phyloP scores from a whole-genome alignment of 1,140 invertebrate genomes.

The Chironomus tepperi region DNA sequence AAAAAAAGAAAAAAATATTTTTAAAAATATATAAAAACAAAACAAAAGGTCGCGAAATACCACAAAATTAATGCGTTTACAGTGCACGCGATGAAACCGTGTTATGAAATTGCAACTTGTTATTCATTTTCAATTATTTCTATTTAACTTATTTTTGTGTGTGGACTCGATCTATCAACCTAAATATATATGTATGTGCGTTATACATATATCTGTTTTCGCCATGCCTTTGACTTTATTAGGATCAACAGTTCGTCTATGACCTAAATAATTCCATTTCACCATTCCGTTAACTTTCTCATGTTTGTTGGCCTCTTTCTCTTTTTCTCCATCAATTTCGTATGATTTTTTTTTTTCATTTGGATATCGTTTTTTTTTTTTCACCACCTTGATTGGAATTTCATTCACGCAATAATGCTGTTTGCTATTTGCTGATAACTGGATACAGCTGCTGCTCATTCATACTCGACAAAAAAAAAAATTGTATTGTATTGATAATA shows the following conservation, averaged over 20 bases:
- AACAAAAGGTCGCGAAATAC: too few relatives aligned
- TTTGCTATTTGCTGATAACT: slow-evolving; percentile 2
- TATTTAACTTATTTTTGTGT: not conserved
- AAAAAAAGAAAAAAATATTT: too few relatives aligned
- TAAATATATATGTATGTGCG: not conserved
- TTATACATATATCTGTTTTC: slow-evolving; percentile 1
- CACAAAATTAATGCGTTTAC: too few relatives aligned
- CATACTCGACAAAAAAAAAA: not conserved
- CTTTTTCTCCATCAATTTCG: slow-evolving; percentile 19
- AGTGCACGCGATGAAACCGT: too few relatives aligned
- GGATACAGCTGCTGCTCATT: not conserved
- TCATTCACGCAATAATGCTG: slow-evolving; percentile 7
- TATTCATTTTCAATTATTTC: not conserved
- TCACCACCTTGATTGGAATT: slow-evolving; percentile 12
- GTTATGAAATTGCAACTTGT: not conserved
- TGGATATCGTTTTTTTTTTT: slow-evolving; percentile 5
- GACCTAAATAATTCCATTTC: slow-evolving; percentile 20
- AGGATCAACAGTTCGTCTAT: slow-evolving; percentile 23
- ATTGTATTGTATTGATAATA: not conserved
- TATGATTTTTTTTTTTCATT: slow-evolving; percentile 17
- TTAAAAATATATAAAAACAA: too few relatives aligned
- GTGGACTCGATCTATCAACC: slow-evolving; percentile 9
- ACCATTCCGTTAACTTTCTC: slow-evolving; percentile 23
- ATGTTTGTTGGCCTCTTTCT: slow-evolving; percentile 23
- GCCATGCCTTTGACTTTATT: slow-evolving; percentile 18